Conservation (phyloP, 2,113 vertebrate genomes). For the Cygnus buccinator region DNA sequence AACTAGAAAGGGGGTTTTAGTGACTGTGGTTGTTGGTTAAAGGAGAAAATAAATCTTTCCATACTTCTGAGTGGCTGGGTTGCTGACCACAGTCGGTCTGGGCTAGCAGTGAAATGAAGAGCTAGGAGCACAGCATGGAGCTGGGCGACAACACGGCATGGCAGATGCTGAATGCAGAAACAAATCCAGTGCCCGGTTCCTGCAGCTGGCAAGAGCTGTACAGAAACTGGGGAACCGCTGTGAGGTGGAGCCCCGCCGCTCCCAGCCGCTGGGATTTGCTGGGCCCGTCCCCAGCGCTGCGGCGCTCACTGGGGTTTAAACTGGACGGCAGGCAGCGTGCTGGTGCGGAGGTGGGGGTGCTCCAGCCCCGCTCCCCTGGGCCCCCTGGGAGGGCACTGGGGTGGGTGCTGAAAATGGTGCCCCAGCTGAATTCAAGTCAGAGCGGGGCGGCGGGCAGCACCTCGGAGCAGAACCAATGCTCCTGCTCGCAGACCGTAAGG, state of each 20-base stretch:
- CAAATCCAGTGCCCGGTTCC: background rate
- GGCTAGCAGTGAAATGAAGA: background rate
- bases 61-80: accelerated
- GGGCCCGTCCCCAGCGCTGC: no score
- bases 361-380: no score
- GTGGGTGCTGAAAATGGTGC: no score
- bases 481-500: background rate
- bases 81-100: accelerated
- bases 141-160: accelerated
- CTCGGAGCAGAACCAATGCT: no score
- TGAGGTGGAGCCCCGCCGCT: no score
- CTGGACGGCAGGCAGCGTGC: no score
- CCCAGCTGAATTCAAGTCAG: no score
- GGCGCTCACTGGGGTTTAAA: no score
- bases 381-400: no score
- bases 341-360: no score
- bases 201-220: accelerated
- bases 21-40: background rate
- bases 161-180: background rate
- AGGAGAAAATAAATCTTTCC: background rate
- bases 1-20: background rate
- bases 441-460: no score
- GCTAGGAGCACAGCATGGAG: background rate
- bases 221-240: accelerated
- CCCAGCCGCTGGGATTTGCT: no score